These are phyloP conservation scores for Sardinella longiceps DNA, from an alignment of 2,797 vertebrate species.

Conservation along the genomic window DNA sequence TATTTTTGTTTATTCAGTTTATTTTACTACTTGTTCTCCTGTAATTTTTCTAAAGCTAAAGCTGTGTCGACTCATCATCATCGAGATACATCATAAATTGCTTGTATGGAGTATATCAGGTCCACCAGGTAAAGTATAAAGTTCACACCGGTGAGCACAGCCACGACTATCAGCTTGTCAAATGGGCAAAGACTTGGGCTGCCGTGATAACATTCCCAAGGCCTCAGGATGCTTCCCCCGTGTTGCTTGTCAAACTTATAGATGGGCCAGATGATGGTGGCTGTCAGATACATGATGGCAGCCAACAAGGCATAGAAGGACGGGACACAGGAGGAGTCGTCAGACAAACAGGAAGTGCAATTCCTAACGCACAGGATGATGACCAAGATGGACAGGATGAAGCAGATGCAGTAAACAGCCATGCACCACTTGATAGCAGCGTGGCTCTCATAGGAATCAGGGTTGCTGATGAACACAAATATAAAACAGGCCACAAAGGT, in stretches of 20 bases:
- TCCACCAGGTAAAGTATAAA: constrained; percentile 78
- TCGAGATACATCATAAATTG: constrained; percentile 62
- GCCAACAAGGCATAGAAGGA: constrained; percentile 82
- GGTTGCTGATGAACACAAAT: constrained; percentile 82
- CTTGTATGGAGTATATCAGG: constrained; percentile 75
- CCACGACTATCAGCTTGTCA: constrained; percentile 71
- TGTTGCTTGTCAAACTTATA: constrained; percentile 82
- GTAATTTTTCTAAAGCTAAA: no score
- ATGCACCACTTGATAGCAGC: constrained; percentile 82
- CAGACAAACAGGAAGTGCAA: constrained; percentile 83
- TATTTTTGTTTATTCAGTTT: no score
- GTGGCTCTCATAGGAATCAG: constrained; percentile 62
- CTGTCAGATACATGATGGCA: constrained; percentile 79
- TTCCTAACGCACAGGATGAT: constrained; percentile 86
- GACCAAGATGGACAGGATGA: constrained; percentile 82
- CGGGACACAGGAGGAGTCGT: constrained; percentile 84
- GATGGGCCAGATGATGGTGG: constrained; percentile 87
- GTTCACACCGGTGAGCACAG: constrained; percentile 74
- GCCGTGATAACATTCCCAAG: constrained; percentile 31
- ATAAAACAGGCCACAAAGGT: constrained; percentile 88
- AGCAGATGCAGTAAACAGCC: constrained; percentile 89
- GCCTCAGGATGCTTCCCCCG: constrained; percentile 60
- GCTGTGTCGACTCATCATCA: no score
- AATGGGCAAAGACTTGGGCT: constrained; percentile 57
- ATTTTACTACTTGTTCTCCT: no score